A percentile compares a stretch with the other conserved stretches of the same genome.
Conservation (phyloP, 2,797 vertebrate genomes). For the Cynopterus sphinx region DNA sequence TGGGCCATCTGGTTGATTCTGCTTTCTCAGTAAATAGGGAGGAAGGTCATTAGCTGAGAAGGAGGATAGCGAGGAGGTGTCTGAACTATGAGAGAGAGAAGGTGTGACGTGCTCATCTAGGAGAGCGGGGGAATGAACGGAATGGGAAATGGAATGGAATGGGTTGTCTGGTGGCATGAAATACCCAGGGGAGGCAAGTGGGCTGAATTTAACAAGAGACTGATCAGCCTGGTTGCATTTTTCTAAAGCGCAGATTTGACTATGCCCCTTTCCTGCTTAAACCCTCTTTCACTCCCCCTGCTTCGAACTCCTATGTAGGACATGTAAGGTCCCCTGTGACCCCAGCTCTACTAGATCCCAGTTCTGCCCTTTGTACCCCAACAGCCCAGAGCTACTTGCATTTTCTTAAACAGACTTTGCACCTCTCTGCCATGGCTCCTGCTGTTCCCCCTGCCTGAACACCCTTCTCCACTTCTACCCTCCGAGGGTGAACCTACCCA, state of each 20-base stretch:
- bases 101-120: neutral
- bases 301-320: neutral
- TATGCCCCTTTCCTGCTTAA: neutral
- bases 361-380: neutral
- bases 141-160: neutral
- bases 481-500: accelerated
- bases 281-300: neutral
- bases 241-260: neutral
- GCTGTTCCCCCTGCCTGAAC: accelerated
- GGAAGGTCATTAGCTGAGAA: neutral
- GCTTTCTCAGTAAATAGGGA: neutral
- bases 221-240: neutral
- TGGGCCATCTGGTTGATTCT: neutral
- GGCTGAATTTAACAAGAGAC: neutral
- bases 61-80: neutral
- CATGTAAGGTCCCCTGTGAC: too few relatives aligned
- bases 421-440: accelerated
- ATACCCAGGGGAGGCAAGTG: neutral
- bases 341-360: neutral
- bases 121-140: neutral
- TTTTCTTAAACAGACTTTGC: accelerated
- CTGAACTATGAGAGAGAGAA: neutral
- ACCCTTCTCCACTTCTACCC: neutral
- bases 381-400: neutral
- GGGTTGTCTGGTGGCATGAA: accelerated